Evolutionary conservation across 2,113 vertebrate species (phyloP).

Genomic region (Eurystomus gularis): DNA sequence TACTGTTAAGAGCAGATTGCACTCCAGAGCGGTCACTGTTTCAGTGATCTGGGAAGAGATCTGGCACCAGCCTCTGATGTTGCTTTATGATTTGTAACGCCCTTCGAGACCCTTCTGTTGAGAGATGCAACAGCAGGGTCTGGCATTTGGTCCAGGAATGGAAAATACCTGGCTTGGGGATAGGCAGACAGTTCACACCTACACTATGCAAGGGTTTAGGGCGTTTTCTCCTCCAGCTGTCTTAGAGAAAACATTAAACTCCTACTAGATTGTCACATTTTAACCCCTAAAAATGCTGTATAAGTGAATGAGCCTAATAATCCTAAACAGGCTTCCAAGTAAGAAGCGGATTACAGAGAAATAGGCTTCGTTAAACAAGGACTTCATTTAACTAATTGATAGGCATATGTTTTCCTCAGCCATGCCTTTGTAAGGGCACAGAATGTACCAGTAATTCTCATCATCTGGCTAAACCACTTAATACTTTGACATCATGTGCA

Average conservation of each 20-base stretch:
- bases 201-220: neutral
- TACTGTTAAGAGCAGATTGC: neutral
- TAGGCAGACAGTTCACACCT: neutral
- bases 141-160: neutral
- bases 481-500: neutral
- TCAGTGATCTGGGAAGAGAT: neutral
- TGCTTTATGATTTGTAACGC: neutral
- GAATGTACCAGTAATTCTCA: neutral
- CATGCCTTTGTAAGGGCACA: neutral
- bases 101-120: neutral
- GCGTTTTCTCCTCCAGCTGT: neutral
- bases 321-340: neutral
- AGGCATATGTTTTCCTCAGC: neutral
- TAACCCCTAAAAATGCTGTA: neutral
- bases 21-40: neutral
- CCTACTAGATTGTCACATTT: neutral
- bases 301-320: neutral
- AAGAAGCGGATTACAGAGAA: neutral
- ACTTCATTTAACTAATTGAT: neutral
- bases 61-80: neutral
- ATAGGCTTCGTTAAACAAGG: neutral
- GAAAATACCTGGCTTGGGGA: neutral
- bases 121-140: neutral
- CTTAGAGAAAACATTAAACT: neutral
- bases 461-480: neutral